Conservation (phyloP, 1,140 invertebrate species). For the Anadara kagoshimensis region DNA sequence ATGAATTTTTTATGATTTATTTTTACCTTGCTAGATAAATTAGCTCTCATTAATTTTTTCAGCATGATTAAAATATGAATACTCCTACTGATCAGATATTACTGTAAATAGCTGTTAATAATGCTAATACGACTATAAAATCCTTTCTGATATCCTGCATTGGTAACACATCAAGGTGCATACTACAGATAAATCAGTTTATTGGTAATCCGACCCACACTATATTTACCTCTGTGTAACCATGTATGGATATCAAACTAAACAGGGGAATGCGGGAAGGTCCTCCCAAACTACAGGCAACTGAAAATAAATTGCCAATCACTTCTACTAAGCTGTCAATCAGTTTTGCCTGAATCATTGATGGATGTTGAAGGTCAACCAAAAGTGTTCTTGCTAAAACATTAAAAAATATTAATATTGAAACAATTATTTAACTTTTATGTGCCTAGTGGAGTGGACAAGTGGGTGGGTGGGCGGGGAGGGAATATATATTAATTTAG, state of each 20-base stretch:
- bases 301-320: conserved; percentile 47
- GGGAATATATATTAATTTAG: background rate
- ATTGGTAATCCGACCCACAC: background rate
- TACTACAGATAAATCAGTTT: background rate
- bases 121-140: too few relatives aligned
- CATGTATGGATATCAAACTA: conserved; percentile 42
- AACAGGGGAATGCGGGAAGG: conserved; percentile 49
- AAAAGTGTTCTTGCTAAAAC: conserved; percentile 52
- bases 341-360: conserved; percentile 13
- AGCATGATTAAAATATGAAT: too few relatives aligned
- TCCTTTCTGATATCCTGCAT: too few relatives aligned
- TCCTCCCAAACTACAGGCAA: conserved; percentile 52
- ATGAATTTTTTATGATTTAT: too few relatives aligned
- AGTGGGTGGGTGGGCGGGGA: too few relatives aligned
- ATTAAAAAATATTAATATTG: conserved; percentile 18
- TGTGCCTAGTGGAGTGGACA: too few relatives aligned
- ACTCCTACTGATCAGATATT: too few relatives aligned
- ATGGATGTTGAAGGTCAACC: conserved; percentile 38
- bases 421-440: background rate
- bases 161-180: too few relatives aligned
- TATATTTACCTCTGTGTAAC: conserved; percentile 48
- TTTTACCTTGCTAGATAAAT: too few relatives aligned
- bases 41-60: too few relatives aligned
- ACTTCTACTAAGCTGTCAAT: conserved; percentile 33
- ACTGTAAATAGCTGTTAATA: too few relatives aligned